Conservation (phyloP, 2,113 vertebrate genomes). For the Cisticola juncidis region DNA sequence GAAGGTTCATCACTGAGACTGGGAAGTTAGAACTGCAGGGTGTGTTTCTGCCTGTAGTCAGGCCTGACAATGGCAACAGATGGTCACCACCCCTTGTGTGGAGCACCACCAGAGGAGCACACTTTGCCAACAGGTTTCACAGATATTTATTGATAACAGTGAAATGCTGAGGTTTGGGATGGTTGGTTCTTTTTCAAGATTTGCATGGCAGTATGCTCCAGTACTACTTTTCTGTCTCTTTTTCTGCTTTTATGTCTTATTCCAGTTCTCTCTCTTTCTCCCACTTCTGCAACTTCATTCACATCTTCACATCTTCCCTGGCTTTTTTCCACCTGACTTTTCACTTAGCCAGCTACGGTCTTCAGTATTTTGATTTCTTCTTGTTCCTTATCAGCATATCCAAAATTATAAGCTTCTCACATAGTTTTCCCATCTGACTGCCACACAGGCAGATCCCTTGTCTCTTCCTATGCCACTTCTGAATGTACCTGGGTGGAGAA, state of each 20-base stretch:
- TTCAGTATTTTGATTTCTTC: conserved; percentile 4
- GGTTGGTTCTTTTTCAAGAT: background rate
- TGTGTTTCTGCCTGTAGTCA: background rate
- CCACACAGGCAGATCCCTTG: background rate
- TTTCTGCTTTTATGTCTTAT: background rate
- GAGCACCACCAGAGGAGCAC: background rate
- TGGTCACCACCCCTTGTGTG: background rate
- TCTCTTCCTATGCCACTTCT: background rate
- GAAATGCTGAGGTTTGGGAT: background rate
- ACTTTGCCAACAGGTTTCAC: conserved; percentile 17
- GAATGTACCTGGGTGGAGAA: background rate
- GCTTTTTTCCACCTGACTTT: conserved; percentile 36
- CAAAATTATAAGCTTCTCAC: conserved; percentile 9
- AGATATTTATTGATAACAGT: conserved; percentile 9
- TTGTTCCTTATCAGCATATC: conserved; percentile 18
- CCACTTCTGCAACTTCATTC: conserved; percentile 20
- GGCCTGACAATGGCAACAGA: conserved; percentile 5
- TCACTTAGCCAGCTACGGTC: background rate
- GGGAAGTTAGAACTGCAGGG: background rate
- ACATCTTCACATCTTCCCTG: conserved; percentile 41
- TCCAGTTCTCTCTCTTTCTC: background rate
- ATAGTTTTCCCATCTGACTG: conserved; percentile 11
- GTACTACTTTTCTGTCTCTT: background rate
- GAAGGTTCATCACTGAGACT: background rate
- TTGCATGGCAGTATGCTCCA: background rate